Evolutionary conservation across 2,113 vertebrate genomes (phyloP), one percentile per base, ranked within the genome.

Genomic region (Catharus minimus): DNA sequence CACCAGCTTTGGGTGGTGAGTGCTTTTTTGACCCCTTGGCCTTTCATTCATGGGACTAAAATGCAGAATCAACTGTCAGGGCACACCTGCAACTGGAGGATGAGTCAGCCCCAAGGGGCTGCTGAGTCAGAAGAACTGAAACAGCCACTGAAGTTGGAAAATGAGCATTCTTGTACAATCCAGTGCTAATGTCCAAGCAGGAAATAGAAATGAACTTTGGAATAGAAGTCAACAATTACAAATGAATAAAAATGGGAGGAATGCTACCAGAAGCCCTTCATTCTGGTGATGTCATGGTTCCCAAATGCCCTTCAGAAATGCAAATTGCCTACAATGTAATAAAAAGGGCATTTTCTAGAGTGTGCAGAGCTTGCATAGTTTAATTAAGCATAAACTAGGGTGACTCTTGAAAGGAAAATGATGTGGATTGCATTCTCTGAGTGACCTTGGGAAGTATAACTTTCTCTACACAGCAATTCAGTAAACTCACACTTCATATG

Each of bases 371-470:
- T 93, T 97, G 94, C 89, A 94, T 77, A 92, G 95, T 94, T 96
- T 96, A 96, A 91, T 93, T 95, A 96, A 96, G 95, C 88, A 94
- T 95, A 94, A 95, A 93, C 89, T 93, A 93, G 93, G 92, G 93
- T 94, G 89, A 93, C 94, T 91, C 80, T 89, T 82, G 65, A 88
- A 92, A 89, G 76, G 80, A 94, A 95, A 95, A 85, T 89, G 30
- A 92, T 90, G 80, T 92, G 65, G 92, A 89, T 96, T 84, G 56
- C 82, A 84, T 95, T 95, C 94, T 91, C 41, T 80, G 68, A 81
- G 69, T 86, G 88, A 96, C 93, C 94, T 96, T 95, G 93, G 80
- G 86, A 91, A 87, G 73, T 84, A 74, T 20, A 58, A 86, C 89
- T 94, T 80, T 71, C 68, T 68, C 49, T 68, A 79, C 56, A 56